Evolutionary conservation across 2,888 invertebrate genomes (phyloP).

Genomic region (Venusia cambrica): DNA sequence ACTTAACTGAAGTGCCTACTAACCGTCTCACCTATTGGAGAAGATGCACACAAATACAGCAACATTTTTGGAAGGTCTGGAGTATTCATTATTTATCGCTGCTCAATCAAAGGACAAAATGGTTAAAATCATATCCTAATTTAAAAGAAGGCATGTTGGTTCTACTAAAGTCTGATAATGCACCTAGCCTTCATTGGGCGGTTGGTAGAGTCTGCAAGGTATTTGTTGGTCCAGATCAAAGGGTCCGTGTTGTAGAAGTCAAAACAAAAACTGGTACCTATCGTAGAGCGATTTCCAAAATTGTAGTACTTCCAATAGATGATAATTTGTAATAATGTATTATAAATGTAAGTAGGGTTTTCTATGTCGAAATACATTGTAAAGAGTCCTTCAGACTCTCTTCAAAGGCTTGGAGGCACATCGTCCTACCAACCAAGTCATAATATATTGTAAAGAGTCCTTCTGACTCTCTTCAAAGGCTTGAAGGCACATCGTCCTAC

Average conservation of each 20-base stretch:
- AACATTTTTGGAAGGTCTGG: constrained; percentile 6
- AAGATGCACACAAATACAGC: constrained; percentile 1
- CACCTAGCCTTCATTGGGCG: background rate
- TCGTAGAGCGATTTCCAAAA: background rate
- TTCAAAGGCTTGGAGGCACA: no score
- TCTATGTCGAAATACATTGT: no score
- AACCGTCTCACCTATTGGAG: constrained; percentile 1
- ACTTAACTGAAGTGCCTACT: background rate
- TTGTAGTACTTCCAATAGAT: background rate
- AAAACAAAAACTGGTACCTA: background rate
- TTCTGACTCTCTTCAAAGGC: no score
- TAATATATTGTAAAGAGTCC: no score
- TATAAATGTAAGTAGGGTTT: no score
- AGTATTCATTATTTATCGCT: constrained; percentile 54
- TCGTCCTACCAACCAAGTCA: no score
- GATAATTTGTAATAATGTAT: background rate
- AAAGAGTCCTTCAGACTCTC: no score
- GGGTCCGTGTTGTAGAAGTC: constrained; percentile 4
- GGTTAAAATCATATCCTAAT: constrained; percentile 1
- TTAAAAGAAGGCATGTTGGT: constrained; percentile 4
- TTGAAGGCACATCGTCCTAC: no score
- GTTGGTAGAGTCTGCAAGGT: background rate
- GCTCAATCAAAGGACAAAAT: constrained; percentile 2
- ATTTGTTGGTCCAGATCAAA: background rate
- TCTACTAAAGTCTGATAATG: background rate